phyloP scores from a whole-genome alignment of 1,140 invertebrate genomes.

The Nephila pilipes region DNA sequence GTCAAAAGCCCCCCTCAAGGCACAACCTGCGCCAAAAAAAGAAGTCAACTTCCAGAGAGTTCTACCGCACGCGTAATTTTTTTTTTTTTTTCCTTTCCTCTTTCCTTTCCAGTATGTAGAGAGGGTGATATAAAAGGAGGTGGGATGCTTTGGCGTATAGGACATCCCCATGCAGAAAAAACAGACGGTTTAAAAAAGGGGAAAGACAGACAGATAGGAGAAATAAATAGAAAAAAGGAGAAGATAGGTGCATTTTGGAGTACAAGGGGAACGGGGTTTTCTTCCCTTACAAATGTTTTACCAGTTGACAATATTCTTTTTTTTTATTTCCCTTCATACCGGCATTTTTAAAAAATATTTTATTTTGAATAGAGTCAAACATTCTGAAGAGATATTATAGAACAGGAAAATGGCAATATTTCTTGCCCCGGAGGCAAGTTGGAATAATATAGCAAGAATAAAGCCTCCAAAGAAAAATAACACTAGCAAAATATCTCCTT shows the following conservation, averaged over 20 bases:
- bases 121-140: slow-evolving; percentile 51
- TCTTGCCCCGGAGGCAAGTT: slow-evolving; percentile 47
- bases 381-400: slow-evolving; percentile 64
- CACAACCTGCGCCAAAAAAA: neutral
- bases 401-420: slow-evolving; percentile 75
- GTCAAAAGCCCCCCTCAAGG: slow-evolving; percentile 59
- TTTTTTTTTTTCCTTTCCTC: neutral
- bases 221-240: slow-evolving; percentile 55
- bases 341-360: neutral
- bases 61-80: slow-evolving; percentile 1
- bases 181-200: slow-evolving; percentile 4
- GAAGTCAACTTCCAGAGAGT: slow-evolving; percentile 51
- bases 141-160: slow-evolving; percentile 5
- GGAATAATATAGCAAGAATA: slow-evolving; percentile 71
- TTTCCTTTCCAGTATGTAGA: neutral
- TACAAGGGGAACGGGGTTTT: slow-evolving; percentile 12
- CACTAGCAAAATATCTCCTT: neutral
- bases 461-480: slow-evolving; percentile 60
- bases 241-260: neutral
- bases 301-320: slow-evolving; percentile 65
- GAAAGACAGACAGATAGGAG: slow-evolving; percentile 17
- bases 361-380: slow-evolving; percentile 55
- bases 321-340: neutral
- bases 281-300: slow-evolving; percentile 31
- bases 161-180: slow-evolving; percentile 13